phyloP scores from a whole-genome alignment of 2,113 vertebrate species.

The Grus americana region DNA sequence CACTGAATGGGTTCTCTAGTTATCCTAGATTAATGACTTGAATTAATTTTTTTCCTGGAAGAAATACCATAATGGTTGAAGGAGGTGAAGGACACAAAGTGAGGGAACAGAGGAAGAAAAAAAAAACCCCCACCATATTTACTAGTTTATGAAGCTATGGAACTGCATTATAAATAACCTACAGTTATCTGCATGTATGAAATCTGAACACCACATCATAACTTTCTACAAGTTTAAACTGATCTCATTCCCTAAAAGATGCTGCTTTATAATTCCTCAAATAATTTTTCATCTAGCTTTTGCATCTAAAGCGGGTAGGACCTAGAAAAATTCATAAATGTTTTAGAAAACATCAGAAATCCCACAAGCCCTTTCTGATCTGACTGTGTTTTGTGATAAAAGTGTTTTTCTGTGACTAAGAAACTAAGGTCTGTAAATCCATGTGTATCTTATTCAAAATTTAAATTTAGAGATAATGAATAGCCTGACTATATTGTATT shows the following conservation, averaged over 20 bases:
- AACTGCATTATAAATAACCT: neutral
- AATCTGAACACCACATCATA: neutral
- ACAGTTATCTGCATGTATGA: neutral
- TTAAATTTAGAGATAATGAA: neutral
- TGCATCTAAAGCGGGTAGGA: neutral
- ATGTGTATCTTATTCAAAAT: neutral
- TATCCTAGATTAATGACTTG: neutral
- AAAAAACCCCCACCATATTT: neutral
- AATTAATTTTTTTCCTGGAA: neutral
- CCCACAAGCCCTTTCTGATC: neutral
- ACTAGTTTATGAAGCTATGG: neutral
- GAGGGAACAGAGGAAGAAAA: neutral
- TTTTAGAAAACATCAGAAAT: neutral
- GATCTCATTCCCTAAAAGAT: neutral
- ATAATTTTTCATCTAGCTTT: neutral
- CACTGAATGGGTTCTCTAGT: neutral
- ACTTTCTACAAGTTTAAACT: neutral
- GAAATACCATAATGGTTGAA: neutral
- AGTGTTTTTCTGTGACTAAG: neutral
- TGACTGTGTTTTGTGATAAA: neutral
- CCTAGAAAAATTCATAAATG: neutral
- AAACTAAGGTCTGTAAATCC: neutral
- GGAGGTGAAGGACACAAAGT: neutral
- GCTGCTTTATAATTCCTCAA: neutral
- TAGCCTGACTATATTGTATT: neutral